Percentiles rank a stretch among this genome's conserved stretches.
Evolutionary conservation across 2,888 invertebrate genomes (phyloP).

Genomic region (Labia minor): DNA sequence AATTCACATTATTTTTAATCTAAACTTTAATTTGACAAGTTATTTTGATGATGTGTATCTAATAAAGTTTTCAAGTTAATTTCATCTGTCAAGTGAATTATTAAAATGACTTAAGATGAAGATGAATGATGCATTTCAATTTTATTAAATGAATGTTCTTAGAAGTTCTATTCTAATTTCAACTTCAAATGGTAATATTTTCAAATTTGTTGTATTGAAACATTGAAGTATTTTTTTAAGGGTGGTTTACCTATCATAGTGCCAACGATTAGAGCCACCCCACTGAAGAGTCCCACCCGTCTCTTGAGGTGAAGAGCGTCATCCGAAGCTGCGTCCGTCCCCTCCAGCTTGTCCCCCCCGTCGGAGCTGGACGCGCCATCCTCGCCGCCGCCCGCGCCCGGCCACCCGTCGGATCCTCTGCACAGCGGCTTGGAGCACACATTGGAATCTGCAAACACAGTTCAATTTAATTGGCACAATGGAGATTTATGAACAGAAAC

Average conservation of each 20-base stretch:
- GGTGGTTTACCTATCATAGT: slow-evolving; percentile 81
- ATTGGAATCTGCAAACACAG: background rate
- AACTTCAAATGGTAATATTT: too few species aligned
- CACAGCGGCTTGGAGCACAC: slow-evolving; percentile 7
- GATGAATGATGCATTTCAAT: too few species aligned
- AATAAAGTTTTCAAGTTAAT: too few species aligned
- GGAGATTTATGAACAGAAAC: too few species aligned
- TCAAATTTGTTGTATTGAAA: too few species aligned
- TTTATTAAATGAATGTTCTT: too few species aligned
- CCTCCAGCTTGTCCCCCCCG: slow-evolving; percentile 60
- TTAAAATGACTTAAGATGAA: too few species aligned
- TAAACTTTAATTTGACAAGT: too few species aligned
- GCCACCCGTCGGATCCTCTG: slow-evolving; percentile 24
- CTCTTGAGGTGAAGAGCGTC: slow-evolving; percentile 98
- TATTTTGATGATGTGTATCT: too few species aligned
- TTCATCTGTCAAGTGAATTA: too few species aligned
- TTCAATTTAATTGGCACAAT: background rate
- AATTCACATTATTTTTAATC: too few species aligned
- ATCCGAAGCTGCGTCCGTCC: slow-evolving; percentile 87
- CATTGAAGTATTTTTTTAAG: slow-evolving; percentile 16
- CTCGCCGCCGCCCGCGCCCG: slow-evolving; percentile 26
- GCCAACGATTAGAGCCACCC: slow-evolving; percentile 97
- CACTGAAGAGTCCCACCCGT: slow-evolving; percentile 98
- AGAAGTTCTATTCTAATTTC: too few species aligned
- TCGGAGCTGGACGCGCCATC: slow-evolving; percentile 23